phyloP scores from a whole-genome alignment of 1,140 invertebrate species.

The Aphis craccivora region DNA sequence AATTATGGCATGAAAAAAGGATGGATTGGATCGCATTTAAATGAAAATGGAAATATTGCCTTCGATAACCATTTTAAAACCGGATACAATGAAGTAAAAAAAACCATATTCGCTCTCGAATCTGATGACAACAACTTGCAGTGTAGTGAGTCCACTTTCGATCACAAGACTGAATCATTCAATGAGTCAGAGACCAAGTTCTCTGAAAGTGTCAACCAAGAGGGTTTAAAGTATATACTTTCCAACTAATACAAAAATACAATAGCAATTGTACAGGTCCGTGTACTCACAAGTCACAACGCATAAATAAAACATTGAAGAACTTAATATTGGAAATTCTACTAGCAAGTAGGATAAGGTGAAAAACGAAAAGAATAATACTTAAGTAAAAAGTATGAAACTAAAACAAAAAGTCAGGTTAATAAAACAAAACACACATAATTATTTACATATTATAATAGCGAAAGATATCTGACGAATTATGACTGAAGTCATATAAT shows the following conservation, averaged over 20 bases:
- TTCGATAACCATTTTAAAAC: not conserved
- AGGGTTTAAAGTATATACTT: not conserved
- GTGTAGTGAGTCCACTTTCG: not conserved
- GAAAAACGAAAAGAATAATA: not conserved
- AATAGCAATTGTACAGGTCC: not conserved
- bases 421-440: not conserved
- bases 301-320: not conserved
- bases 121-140: not conserved
- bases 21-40: not conserved
- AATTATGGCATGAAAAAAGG: not conserved
- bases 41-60: not conserved
- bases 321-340: not conserved
- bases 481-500: not conserved
- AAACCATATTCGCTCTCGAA: not conserved
- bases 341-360: not conserved
- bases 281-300: too few relatives aligned
- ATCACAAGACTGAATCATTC: not conserved
- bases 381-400: not conserved
- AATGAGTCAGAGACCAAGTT: not conserved
- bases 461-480: not conserved
- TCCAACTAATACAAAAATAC: not conserved
- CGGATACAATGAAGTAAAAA: not conserved
- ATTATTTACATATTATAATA: not conserved
- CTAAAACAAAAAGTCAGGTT: not conserved
- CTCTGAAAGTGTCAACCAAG: not conserved